Conservation (phyloP, 2,888 invertebrate species). For the Dolichopus griseipennis region DNA sequence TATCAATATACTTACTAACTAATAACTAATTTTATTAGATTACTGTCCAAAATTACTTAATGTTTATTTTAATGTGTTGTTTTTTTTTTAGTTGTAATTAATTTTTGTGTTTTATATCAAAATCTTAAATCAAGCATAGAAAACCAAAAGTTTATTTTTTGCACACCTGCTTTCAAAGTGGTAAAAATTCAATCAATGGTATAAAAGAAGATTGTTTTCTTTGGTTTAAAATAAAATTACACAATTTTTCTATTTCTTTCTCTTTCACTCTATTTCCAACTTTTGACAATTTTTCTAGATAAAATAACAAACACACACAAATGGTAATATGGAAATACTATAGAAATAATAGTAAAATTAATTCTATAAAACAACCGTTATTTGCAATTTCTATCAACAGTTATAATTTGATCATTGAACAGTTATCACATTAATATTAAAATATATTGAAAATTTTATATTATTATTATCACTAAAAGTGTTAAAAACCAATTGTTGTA, state of each 20-base stretch:
- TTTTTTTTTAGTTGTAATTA: too few relatives aligned
- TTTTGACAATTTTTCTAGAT: neutral
- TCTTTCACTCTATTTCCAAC: neutral
- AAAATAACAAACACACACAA: neutral
- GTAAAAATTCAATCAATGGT: neutral
- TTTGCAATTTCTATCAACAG: neutral
- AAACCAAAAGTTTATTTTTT: neutral
- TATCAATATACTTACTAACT: too few relatives aligned
- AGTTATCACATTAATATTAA: neutral
- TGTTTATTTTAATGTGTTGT: too few relatives aligned
- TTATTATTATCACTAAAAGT: too few relatives aligned
- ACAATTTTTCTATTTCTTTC: neutral
- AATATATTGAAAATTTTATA: neutral
- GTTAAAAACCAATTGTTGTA: neutral
- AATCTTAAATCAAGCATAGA: neutral
- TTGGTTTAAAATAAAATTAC: neutral
- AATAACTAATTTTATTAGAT: too few relatives aligned
- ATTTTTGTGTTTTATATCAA: too few relatives aligned
- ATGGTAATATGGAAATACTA: neutral
- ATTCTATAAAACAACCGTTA: conserved; percentile 3
- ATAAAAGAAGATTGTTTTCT: neutral
- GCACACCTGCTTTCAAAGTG: neutral
- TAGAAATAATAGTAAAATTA: neutral
- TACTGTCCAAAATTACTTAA: too few relatives aligned
- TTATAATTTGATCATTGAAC: conserved; percentile 3